These are phyloP conservation scores for Platycheirus albimanus DNA, from an alignment of 2,888 invertebrate genomes.

Conservation along the genomic window DNA sequence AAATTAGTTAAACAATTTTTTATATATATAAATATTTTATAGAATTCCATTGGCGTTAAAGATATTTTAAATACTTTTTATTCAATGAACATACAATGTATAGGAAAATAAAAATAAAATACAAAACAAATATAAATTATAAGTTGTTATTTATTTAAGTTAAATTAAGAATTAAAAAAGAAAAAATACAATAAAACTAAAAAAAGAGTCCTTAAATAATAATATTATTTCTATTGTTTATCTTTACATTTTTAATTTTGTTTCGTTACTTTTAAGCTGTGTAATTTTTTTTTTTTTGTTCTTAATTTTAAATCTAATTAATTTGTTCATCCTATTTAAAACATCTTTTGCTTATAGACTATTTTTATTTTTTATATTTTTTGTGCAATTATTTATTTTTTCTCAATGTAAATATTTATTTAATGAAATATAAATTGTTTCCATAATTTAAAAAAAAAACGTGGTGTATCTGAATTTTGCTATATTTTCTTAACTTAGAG, in stretches of 20 bases:
- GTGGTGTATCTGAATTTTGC: too few species aligned
- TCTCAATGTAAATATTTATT: conserved; percentile 75
- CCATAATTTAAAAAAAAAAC: conserved; percentile 61
- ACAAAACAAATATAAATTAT: conserved; percentile 37
- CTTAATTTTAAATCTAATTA: conserved; percentile 42
- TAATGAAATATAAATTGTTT: conserved; percentile 71
- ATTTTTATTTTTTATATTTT: conserved; percentile 80
- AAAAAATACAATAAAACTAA: conserved; percentile 37
- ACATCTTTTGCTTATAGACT: conserved; percentile 74
- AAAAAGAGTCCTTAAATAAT: conserved; percentile 70
- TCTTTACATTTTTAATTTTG: conserved; percentile 44
- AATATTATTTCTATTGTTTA: conserved; percentile 61
- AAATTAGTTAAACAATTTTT: conserved; percentile 37
- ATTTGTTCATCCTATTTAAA: conserved; percentile 76
- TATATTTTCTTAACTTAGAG: too few species aligned
- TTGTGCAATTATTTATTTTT: conserved; percentile 82
- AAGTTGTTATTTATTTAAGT: conserved; percentile 71
- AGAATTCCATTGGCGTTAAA: conserved; percentile 52
- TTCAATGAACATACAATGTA: conserved; percentile 60
- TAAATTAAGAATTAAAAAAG: conserved; percentile 29
- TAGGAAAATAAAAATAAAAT: conserved; percentile 48
- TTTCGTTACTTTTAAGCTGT: conserved; percentile 76
- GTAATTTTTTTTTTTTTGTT: conserved; percentile 68
- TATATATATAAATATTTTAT: conserved; percentile 30
- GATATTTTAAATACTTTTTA: conserved; percentile 60